Evolutionary conservation across 1,140 invertebrate genomes (phyloP).

Genomic region (Cotesia vestalis): DNA sequence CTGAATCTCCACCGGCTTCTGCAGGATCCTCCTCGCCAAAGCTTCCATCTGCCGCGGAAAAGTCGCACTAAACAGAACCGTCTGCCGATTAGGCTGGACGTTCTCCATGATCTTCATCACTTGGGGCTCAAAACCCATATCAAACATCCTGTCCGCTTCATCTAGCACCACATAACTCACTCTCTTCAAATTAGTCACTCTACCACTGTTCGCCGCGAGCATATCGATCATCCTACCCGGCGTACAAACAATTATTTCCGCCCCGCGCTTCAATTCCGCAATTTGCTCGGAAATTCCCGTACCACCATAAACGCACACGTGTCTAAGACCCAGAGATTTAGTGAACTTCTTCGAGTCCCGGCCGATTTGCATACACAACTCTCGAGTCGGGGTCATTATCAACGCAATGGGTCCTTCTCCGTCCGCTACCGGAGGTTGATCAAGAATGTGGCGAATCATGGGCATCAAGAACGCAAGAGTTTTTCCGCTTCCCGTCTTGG

Average conservation of each 20-base stretch:
- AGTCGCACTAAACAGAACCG: conserved; percentile 98
- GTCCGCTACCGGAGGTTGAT: conserved; percentile 92
- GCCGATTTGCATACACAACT: conserved; percentile 98
- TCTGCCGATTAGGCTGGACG: conserved; percentile 95
- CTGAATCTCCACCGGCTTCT: conserved; percentile 97
- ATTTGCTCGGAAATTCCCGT: conserved; percentile 98
- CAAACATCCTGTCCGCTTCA: conserved; percentile 99
- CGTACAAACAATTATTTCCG: conserved; percentile 99
- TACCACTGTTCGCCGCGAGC: conserved; percentile 96
- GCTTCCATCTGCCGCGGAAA: conserved; percentile 99
- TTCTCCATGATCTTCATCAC: conserved; percentile 98
- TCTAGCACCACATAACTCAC: conserved; percentile 98
- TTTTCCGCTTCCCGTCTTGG: conserved; percentile 99
- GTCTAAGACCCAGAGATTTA: conserved; percentile 84
- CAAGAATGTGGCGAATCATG: conserved; percentile 97
- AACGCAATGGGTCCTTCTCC: conserved; percentile 96
- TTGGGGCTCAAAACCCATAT: conserved; percentile 99
- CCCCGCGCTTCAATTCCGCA: conserved; percentile 95
- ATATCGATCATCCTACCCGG: conserved; percentile 99
- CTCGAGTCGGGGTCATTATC: conserved; percentile 98
- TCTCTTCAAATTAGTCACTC: conserved; percentile 94
- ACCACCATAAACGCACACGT: conserved; percentile 98
- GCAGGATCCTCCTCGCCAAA: conserved; percentile 90
- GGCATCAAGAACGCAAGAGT: conserved; percentile 97
- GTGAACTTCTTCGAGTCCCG: conserved; percentile 97